A percentile compares a stretch with the other conserved stretches of the same genome.
Evolutionary conservation across 92 coral and sea anemone species (phyloP).

Genomic region (Palythoa heliodiscus): DNA sequence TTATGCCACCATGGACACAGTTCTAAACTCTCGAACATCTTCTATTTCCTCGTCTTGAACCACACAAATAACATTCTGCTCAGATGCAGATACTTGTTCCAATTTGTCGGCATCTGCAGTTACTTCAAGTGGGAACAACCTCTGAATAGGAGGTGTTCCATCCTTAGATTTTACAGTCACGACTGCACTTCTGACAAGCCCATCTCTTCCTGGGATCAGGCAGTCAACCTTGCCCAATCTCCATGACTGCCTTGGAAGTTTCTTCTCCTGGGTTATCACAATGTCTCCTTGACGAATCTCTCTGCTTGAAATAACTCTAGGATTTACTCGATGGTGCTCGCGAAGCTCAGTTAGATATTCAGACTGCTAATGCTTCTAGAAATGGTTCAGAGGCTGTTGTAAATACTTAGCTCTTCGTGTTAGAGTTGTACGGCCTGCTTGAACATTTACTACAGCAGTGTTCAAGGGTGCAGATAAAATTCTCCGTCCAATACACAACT

Average conservation of each 20-base stretch:
- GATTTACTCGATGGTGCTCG: slow-evolving; percentile 43
- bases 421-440: neutral
- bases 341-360: slow-evolving; percentile 56
- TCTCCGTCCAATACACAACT: slow-evolving; percentile 37
- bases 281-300: slow-evolving; percentile 54
- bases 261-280: slow-evolving; percentile 43
- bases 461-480: slow-evolving; percentile 18
- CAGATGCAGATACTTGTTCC: neutral
- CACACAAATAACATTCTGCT: slow-evolving; percentile 4
- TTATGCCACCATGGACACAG: neutral
- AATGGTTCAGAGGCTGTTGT: slow-evolving; percentile 33
- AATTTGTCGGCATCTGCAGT: slow-evolving; percentile 19
- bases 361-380: slow-evolving; percentile 48
- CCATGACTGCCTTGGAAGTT: slow-evolving; percentile 48
- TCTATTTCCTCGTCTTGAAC: slow-evolving; percentile 14
- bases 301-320: slow-evolving; percentile 43
- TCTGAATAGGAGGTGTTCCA: slow-evolving; percentile 44
- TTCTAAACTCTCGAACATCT: neutral
- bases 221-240: slow-evolving; percentile 51
- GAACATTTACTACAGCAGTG: neutral
- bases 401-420: slow-evolving; percentile 33
- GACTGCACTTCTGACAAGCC: slow-evolving; percentile 50
- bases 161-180: slow-evolving; percentile 46
- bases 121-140: slow-evolving; percentile 50
- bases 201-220: slow-evolving; percentile 54